Evolutionary conservation across 1,140 invertebrate species (phyloP), one percentile per base, ranked within the genome.

Genomic region (Zaprionus tsacasi): DNA sequence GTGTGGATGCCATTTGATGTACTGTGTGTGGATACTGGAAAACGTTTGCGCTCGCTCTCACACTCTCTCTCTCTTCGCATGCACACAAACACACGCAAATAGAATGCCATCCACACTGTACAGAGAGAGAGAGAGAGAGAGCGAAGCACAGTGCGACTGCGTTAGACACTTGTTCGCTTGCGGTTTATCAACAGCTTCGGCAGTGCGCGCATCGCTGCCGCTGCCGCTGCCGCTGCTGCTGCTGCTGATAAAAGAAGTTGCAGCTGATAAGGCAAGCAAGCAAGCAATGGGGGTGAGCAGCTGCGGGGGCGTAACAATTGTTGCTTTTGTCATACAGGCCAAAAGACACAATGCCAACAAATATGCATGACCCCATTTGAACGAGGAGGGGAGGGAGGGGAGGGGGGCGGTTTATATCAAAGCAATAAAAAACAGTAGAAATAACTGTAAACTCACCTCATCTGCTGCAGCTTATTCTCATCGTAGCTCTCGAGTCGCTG

Each of bases 401-500:
- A 0, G 17, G 48, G 21, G 38, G 27, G 52, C 60, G 71, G 80
- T 55, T 43, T 38, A 68, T 63, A 77, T 65, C 52, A 69, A 82
- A 71, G 65, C 45, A 17, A 17, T 58, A 45, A 25, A 21, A 36
- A 50, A 70, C 67, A 75, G 70, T 70, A 27, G 58, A 75, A 55
- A 43, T 56, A 52, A 66, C 63, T 71, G 65, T 67, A 38, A 11
- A 74, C 90, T 88, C 56, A 91, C 91, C 89, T 82, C 57, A 73
- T 75, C 59, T 77, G 58, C 58, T 78, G 59, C 82, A 91, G 70
- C 78, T 88, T 78, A 45, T 71, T 36, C 25, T 91, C 85, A 43
- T 92, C 91, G 45, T 76, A 91, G 76, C 91, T 91, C 25, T 91
- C 86, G 35, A 92, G 75, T 7, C 91, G 76, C 38, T 91, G 81